A percentile compares a stretch with the other conserved stretches of the same genome.
Conservation (phyloP, 1,140 invertebrate genomes). For the Acromyrmex heyeri region DNA sequence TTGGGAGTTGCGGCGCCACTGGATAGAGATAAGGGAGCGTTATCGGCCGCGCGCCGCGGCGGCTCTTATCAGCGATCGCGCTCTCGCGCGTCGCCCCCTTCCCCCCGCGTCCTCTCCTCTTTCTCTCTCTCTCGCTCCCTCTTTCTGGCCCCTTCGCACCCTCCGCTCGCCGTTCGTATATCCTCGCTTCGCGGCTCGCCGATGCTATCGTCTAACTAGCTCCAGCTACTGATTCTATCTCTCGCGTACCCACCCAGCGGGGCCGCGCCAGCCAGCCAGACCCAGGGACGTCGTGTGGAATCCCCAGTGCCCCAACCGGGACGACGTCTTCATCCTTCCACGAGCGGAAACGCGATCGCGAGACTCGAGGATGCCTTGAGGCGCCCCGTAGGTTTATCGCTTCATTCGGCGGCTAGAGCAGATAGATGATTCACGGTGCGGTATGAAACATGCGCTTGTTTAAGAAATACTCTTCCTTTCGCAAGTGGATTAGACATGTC, state of each 20-base stretch:
- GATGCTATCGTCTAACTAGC: conserved; percentile 87
- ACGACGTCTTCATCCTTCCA: conserved; percentile 62
- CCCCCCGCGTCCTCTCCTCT: conserved; percentile 47
- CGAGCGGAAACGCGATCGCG: conserved; percentile 54
- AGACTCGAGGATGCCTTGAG: conserved; percentile 15
- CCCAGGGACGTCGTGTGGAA: conserved; percentile 80
- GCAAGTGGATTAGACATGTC: not conserved
- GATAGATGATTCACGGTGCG: conserved; percentile 36
- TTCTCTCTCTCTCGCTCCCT: conserved; percentile 38
- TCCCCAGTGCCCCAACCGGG: conserved; percentile 57
- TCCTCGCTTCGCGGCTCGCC: conserved; percentile 83
- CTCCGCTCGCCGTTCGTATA: conserved; percentile 68
- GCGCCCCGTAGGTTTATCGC: conserved; percentile 32
- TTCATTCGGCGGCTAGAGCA: conserved; percentile 24
- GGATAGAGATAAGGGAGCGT: conserved; percentile 86
- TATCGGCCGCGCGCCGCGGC: conserved; percentile 83
- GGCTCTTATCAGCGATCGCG: conserved; percentile 85
- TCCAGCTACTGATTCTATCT: conserved; percentile 87
- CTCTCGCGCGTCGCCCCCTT: conserved; percentile 71
- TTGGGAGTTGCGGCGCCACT: conserved; percentile 87
- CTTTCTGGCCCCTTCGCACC: conserved; percentile 52
- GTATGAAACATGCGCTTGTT: not conserved
- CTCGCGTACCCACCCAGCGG: conserved; percentile 84
- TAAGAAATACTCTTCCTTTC: not conserved
- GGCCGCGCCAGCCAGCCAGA: conserved; percentile 82